These are phyloP conservation scores for Lanistes nyassanus DNA, from an alignment of 1,140 invertebrate genomes.

Conservation along the genomic window DNA sequence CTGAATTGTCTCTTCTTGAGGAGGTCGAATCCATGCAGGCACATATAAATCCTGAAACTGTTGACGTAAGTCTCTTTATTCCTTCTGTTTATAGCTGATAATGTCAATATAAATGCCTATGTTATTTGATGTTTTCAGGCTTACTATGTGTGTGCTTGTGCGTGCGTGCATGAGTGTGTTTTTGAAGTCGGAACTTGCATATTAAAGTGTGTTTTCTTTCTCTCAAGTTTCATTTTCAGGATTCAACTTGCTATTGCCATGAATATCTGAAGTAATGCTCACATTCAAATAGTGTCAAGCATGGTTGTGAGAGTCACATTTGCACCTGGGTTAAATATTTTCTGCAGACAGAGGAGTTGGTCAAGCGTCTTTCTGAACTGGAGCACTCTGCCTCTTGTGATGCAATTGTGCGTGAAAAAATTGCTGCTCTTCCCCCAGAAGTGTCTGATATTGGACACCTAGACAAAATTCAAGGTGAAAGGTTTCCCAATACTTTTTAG, in stretches of 20 bases:
- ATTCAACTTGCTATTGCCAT: no score
- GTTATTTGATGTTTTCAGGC: no score
- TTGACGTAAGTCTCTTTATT: conserved; percentile 40
- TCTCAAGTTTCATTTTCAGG: no score
- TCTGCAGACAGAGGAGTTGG: conserved; percentile 65
- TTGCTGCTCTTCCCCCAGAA: conserved; percentile 91
- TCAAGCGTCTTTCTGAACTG: conserved; percentile 78
- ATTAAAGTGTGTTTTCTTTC: not conserved
- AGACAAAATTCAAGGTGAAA: conserved; percentile 72
- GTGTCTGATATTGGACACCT: conserved; percentile 91
- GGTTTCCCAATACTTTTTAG: not conserved
- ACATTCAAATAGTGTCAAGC: no score
- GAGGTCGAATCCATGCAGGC: conserved; percentile 48
- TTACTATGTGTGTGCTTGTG: no score
- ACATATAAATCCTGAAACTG: conserved; percentile 27
- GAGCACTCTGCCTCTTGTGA: conserved; percentile 95
- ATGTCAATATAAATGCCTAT: no score
- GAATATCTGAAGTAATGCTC: no score
- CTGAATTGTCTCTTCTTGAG: conserved; percentile 45
- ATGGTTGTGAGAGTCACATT: no score
- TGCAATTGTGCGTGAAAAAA: conserved; percentile 89
- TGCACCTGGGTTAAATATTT: not conserved
- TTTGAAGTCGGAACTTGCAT: no score
- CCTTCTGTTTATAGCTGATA: no score
- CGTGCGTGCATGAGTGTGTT: no score